Evolutionary conservation across 2,888 invertebrate species (phyloP), one percentile per base, ranked within the genome.

Genomic region (Himalopsyche tibetana): DNA sequence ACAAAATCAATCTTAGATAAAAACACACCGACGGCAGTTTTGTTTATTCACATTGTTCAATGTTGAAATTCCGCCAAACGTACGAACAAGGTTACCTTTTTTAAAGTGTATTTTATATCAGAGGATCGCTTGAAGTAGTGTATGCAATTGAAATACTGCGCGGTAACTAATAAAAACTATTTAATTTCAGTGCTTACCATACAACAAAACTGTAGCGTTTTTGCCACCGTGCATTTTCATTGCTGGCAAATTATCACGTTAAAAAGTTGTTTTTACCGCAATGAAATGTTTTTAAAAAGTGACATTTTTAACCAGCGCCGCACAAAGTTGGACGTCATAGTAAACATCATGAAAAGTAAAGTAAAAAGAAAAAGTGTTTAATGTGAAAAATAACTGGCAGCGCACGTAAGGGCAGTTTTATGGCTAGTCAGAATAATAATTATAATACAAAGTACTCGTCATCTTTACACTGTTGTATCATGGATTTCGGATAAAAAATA

Each of bases 291-390:
- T 80, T 80, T 80, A 11, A 40, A 45, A 19, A 17, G 45, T 45
- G 80, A 83, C 56, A 69, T 83, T 85, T 83, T 56, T 36, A 80
- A 80, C 38, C 80, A 42, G 80, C 80, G 19, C 51, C 45, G 42
- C 15, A 36, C 82, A 79, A 82, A 83, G 42, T 51, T 83, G 38
- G 80, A 63, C 55, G 56, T 80, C 42, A 80, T 28, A 36, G 42
- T 82, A 80, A 79, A 85, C 85, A 83, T 83, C 45, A 83, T 85
- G 85, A 85, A 85, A 80, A 85, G 85, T 74, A 82, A 80, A 79
- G 85, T 85, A 42, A 85, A 85, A 63, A 85, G 85, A 85, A 85
- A 85, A 85, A 42, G 85, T 83, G 85, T 28, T 80, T 45, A 51
- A 80, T 51, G 80, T 80, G 51, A 74, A 74, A 74, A 74, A 74